phyloP scores from a whole-genome alignment of 2,113 vertebrate genomes.

The Malurus elegans region DNA sequence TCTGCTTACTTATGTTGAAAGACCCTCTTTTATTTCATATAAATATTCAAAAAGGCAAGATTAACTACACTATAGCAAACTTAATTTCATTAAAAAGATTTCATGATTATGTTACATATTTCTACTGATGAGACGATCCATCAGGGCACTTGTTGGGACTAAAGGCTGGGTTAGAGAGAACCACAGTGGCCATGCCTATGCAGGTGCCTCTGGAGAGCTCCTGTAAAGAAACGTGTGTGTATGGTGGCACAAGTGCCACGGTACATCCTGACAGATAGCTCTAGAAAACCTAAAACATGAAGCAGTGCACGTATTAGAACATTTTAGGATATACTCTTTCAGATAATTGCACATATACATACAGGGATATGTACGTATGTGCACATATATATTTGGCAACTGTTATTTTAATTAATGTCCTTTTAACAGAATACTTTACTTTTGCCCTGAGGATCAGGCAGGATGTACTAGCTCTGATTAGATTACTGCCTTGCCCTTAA shows the following conservation, averaged over 20 bases:
- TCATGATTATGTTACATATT: not conserved
- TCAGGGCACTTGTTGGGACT: not conserved
- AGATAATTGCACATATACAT: not conserved
- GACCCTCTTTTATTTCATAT: not conserved
- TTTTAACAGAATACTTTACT: not conserved
- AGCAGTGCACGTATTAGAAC: not conserved
- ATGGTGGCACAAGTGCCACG: accelerated
- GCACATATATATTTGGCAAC: not conserved
- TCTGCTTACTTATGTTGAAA: not conserved
- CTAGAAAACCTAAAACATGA: not conserved
- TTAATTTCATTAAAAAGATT: not conserved
- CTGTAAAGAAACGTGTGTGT: not conserved
- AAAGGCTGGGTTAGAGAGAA: not conserved
- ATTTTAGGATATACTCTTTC: not conserved
- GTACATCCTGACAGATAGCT: not conserved
- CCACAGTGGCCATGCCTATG: not conserved
- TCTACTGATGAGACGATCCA: not conserved
- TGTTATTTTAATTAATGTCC: not conserved
- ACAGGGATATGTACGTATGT: not conserved
- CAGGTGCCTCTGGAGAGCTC: not conserved
- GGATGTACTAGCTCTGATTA: not conserved
- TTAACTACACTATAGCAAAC: not conserved
- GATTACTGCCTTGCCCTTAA: not conserved
- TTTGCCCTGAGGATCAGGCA: not conserved
- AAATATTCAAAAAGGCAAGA: not conserved